Conservation (phyloP, 2,113 vertebrate genomes). For the Caracal caracal region DNA sequence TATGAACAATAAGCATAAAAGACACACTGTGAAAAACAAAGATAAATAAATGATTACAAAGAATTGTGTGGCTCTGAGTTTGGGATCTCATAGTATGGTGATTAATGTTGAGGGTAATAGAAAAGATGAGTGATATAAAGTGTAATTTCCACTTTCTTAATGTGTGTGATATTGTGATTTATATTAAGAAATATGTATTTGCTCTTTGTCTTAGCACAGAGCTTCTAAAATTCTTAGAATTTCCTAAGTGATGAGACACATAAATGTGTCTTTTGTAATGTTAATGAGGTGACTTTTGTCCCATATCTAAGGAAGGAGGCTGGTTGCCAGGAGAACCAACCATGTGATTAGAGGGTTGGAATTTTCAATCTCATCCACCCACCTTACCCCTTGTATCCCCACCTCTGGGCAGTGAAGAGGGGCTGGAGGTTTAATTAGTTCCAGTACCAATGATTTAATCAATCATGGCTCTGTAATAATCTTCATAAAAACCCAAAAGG, state of each 20-base stretch:
- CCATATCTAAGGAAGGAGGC: background rate
- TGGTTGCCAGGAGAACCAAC: background rate
- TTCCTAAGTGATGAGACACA: background rate
- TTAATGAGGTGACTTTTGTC: background rate
- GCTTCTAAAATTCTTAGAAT: background rate
- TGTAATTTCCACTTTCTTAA: background rate
- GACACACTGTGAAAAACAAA: background rate
- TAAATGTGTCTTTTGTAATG: background rate
- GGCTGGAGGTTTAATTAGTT: background rate
- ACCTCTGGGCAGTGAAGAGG: background rate
- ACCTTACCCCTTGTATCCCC: too few species aligned
- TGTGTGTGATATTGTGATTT: background rate
- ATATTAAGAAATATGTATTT: background rate
- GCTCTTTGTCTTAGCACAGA: background rate
- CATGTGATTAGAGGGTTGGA: background rate
- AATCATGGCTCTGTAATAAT: background rate
- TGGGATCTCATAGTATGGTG: background rate
- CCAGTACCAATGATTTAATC: background rate
- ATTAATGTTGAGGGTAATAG: background rate
- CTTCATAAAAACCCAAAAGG: background rate
- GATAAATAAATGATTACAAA: background rate
- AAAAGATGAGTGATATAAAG: background rate
- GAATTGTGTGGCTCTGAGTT: background rate
- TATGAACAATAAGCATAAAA: background rate
- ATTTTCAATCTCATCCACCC: background rate